Percentiles rank a stretch among this genome's conserved stretches.
phyloP scores from a whole-genome alignment of 2,888 invertebrate species.

The Dexiosoma caninum region DNA sequence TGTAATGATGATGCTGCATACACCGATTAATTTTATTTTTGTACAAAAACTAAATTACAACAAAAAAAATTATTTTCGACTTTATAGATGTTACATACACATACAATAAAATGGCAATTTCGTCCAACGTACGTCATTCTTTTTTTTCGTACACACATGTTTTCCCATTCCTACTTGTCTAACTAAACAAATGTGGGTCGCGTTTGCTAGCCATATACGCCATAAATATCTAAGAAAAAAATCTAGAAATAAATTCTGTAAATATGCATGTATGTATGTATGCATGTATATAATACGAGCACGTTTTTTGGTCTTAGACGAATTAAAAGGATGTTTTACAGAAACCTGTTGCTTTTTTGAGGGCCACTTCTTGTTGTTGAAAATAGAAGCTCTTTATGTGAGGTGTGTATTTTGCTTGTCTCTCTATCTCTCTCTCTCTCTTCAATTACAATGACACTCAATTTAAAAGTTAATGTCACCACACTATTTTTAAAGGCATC shows the following conservation, averaged over 20 bases:
- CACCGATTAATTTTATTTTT: slow-evolving; percentile 1
- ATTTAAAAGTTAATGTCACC: slow-evolving; percentile 33
- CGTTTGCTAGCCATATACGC: slow-evolving; percentile 15
- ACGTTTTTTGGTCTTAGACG: not conserved
- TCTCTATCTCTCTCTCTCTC: not conserved
- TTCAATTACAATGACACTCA: slow-evolving; percentile 5
- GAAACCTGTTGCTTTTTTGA: slow-evolving; percentile 41
- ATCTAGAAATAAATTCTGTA: not conserved
- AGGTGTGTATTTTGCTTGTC: not conserved
- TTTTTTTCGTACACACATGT: slow-evolving; percentile 1
- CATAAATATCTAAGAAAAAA: slow-evolving; percentile 8
- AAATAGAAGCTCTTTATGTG: not conserved
- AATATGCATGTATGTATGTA: not conserved
- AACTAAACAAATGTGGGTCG: slow-evolving; percentile 32
- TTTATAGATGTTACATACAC: slow-evolving; percentile 42
- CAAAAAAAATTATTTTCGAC: not conserved
- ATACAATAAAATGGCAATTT: not conserved
- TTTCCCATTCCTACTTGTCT: not conserved
- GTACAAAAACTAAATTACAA: not conserved
- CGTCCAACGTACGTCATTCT: slow-evolving; percentile 45
- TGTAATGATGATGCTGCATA: slow-evolving; percentile 3
- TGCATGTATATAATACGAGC: not conserved
- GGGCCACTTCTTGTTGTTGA: slow-evolving; percentile 2
- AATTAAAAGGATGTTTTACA: slow-evolving; percentile 24
- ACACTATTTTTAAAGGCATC: not conserved